Evolutionary conservation across 2,797 vertebrate genomes (phyloP).

Genomic region (Gastrophryne carolinensis): DNA sequence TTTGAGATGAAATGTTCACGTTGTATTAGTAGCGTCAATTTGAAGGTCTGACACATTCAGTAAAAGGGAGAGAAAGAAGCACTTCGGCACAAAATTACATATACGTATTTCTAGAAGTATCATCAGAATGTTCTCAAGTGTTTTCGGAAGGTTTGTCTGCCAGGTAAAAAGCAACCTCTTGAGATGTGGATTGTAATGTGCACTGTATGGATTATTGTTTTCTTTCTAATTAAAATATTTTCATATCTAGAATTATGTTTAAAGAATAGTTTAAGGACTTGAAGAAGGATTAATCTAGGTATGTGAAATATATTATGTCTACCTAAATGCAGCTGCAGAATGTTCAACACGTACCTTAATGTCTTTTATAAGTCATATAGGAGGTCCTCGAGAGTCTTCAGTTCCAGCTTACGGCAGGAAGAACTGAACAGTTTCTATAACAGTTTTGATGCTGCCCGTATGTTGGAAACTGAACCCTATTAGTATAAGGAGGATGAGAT

Average conservation of each 20-base stretch:
- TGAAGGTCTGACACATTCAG: background rate
- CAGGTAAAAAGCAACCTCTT: background rate
- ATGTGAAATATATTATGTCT: too few relatives aligned
- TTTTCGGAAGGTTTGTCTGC: background rate
- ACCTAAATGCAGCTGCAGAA: too few relatives aligned
- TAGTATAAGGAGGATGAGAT: too few relatives aligned
- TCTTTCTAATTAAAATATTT: background rate
- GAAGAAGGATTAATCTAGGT: background rate
- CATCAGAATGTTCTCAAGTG: conserved; percentile 12
- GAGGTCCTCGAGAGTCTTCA: too few relatives aligned
- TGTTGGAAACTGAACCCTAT: too few relatives aligned
- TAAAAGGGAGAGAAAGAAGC: conserved; percentile 16
- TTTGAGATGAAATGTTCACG: background rate
- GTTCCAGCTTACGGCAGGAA: too few relatives aligned
- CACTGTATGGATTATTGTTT: background rate
- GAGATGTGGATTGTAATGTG: background rate
- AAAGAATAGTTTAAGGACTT: background rate
- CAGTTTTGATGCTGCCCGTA: too few relatives aligned
- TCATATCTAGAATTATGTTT: background rate
- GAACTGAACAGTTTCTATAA: too few relatives aligned
- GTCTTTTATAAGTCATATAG: too few relatives aligned
- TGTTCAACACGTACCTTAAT: too few relatives aligned
- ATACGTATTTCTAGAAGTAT: conserved; percentile 6
- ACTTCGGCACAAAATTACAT: conserved; percentile 5
- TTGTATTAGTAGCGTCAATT: background rate